A percentile compares a stretch with the other conserved stretches of the same genome.
These are phyloP conservation scores for Sanderia malayensis DNA, from an alignment of 30 jellyfish, hydroid and myxozoan species.

Conservation along the genomic window DNA sequence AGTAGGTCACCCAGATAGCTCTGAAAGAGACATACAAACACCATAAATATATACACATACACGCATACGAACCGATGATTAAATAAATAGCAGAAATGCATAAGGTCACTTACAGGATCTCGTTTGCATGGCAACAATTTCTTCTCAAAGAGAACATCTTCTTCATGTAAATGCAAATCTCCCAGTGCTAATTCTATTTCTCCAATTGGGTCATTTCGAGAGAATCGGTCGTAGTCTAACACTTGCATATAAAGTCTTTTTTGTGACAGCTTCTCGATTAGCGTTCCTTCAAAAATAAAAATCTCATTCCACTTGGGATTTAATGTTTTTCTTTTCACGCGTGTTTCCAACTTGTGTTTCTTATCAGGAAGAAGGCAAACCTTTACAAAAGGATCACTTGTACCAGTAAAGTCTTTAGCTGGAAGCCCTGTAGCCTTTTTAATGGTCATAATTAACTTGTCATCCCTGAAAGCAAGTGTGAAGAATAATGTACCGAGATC, in stretches of 20 bases:
- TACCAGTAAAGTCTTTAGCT: conserved; percentile 85
- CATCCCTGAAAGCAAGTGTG: conserved; percentile 47
- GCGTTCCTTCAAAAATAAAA: conserved; percentile 87
- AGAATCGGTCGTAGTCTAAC: conserved; percentile 85
- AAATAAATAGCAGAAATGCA: too few species aligned
- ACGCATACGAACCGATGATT: too few species aligned
- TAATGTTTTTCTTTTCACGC: conserved; percentile 75
- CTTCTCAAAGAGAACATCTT: conserved; percentile 78
- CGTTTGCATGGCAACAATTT: conserved; percentile 73
- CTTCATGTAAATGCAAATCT: conserved; percentile 68
- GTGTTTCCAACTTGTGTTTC: conserved; percentile 81
- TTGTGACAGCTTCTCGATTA: conserved; percentile 66
- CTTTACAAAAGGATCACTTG: conserved; percentile 92
- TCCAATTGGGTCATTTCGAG: conserved; percentile 91
- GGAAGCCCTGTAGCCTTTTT: conserved; percentile 76
- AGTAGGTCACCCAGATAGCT: conserved; percentile 81
- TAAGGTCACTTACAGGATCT: conserved; percentile 79
- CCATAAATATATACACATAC: too few species aligned
- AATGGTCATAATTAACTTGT: conserved; percentile 47
- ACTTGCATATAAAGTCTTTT: conserved; percentile 82
- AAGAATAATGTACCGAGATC: conserved; percentile 73
- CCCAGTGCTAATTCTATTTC: conserved; percentile 66
- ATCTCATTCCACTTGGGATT: conserved; percentile 90
- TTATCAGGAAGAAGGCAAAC: conserved; percentile 83
- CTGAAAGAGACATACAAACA: conserved; percentile 15